Evolutionary conservation across 2,888 invertebrate species (phyloP), one percentile per base, ranked within the genome.

Genomic region (Conus canariensis): DNA sequence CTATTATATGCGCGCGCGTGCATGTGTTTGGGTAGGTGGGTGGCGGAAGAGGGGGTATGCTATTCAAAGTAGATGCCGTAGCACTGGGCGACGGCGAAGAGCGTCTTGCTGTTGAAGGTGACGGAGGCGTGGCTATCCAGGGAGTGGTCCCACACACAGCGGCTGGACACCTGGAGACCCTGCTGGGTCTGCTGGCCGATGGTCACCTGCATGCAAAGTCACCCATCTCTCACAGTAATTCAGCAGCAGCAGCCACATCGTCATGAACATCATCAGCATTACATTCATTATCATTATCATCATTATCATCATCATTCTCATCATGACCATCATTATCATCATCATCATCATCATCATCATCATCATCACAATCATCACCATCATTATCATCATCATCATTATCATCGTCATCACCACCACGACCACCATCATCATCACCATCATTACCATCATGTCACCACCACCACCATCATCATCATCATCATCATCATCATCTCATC

Each of bases 51-150:
- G 64, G 64, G 10, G 5, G 16, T 1, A 8, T 8, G 5, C 89
- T 70, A 93, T 82, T 93, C 93, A 64, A 90, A 92, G 85, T 93
- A 93, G 22, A 92, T 77, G 6, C 91, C 93, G 70, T 90, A 92
- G 64, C 91, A 91, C 64, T 91, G 90, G 12, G 93, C 93, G 16
- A 93, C 90, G 16, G 90, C 93, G 82, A 92, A 91, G 25, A 93
- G 67, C 12, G 85, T 90, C 16, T 90, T 91, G 89, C 91, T 92
- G 56, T 85, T 64, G 87, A 92, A 92, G 74, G 83, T 88, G 74
- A 91, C 90, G 60, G 90, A 91, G n/a, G 91, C 90, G 30, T 90
- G 92, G n/a, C 83, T 93, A 88, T 93, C 93, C 70, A 90, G 45
- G 7, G 67, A 82, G 45, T 85, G 88, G 88, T 92, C 91, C 93